A percentile compares a stretch with the other conserved stretches of the same genome.
Evolutionary conservation across 2,888 invertebrate genomes (phyloP).

Genomic region (Diploptera punctata): DNA sequence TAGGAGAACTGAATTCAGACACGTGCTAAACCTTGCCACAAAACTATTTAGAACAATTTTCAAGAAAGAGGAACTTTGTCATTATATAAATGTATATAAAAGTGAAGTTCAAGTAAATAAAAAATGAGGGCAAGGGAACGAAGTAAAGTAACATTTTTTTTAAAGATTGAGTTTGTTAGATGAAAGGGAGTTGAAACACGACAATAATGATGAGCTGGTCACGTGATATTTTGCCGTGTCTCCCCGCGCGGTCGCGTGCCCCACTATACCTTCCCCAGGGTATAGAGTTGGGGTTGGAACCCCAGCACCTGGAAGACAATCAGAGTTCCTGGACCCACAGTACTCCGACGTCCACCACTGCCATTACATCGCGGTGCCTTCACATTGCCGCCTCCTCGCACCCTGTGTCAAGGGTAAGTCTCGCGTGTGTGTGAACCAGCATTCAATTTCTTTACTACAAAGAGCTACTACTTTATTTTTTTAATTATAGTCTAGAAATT

Average conservation of each 20-base stretch:
- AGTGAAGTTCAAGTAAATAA: slow-evolving; percentile 15
- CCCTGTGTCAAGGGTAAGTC: slow-evolving; percentile 45
- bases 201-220: slow-evolving; percentile 23
- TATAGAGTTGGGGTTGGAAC: slow-evolving; percentile 41
- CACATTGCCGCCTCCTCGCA: slow-evolving; percentile 50
- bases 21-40: not conserved
- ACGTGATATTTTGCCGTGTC: slow-evolving; percentile 46
- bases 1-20: not conserved
- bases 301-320: slow-evolving; percentile 10
- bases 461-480: no score
- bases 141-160: no score
- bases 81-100: no score
- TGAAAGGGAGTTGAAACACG: not conserved
- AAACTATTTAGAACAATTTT: slow-evolving; percentile 16
- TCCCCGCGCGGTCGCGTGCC: slow-evolving; percentile 49
- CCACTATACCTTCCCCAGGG: slow-evolving; percentile 47
- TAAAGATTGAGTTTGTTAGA: no score
- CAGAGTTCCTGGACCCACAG: slow-evolving; percentile 29
- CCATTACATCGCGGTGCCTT: slow-evolving; percentile 42
- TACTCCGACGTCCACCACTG: slow-evolving; percentile 39
- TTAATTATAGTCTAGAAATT: no score
- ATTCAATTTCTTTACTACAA: not conserved
- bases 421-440: no score
- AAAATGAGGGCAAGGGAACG: slow-evolving; percentile 17
- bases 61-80: slow-evolving; percentile 4